Conservation (phyloP, 2,113 vertebrate species). For the Pelusios castaneus region DNA sequence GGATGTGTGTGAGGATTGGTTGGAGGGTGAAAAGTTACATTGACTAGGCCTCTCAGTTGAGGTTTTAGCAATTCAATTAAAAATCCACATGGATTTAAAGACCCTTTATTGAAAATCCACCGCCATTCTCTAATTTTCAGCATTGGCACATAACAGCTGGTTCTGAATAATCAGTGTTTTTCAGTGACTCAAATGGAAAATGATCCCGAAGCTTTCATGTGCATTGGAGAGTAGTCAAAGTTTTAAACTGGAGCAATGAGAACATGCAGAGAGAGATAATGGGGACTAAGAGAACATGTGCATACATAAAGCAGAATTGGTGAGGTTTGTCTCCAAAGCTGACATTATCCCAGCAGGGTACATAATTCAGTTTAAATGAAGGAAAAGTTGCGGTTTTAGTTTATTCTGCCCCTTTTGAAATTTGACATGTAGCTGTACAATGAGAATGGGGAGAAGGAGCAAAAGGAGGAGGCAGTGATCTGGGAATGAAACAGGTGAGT, state of each 20-base stretch:
- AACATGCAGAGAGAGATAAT: background rate
- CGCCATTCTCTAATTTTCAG: slow-evolving; percentile 12
- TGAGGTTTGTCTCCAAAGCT: background rate
- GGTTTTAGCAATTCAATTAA: slow-evolving; percentile 37
- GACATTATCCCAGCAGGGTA: background rate
- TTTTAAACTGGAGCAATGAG: slow-evolving; percentile 33
- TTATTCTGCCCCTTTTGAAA: background rate
- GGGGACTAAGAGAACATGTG: background rate
- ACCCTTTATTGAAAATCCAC: slow-evolving; percentile 34
- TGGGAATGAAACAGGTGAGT: background rate
- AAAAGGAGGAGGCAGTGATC: fast-evolving
- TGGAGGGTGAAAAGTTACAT: background rate
- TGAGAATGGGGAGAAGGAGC: fast-evolving
- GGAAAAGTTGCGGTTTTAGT: background rate
- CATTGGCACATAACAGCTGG: slow-evolving; percentile 47
- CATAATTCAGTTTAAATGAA: background rate
- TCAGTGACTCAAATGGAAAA: slow-evolving; percentile 51
- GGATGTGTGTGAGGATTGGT: background rate
- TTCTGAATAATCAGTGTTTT: slow-evolving; percentile 55
- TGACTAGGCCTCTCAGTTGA: background rate
- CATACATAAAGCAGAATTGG: background rate
- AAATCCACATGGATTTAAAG: slow-evolving; percentile 16
- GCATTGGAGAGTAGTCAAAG: background rate
- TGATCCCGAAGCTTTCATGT: slow-evolving; percentile 32
- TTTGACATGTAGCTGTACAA: background rate